phyloP scores from a whole-genome alignment of 2,888 invertebrate species.

The Cephus spinipes region DNA sequence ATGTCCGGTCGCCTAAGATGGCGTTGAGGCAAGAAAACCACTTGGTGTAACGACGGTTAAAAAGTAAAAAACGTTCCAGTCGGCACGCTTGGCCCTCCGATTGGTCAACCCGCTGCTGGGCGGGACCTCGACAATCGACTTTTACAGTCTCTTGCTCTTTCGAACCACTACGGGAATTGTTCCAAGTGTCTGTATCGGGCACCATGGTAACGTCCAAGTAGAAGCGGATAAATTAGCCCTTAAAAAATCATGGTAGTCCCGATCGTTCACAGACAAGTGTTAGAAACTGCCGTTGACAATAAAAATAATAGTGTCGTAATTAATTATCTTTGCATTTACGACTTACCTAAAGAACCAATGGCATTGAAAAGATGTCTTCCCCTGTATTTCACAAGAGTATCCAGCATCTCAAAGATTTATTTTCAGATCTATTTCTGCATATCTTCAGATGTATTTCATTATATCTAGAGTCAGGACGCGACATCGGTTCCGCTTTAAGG shows the following conservation, averaged over 20 bases:
- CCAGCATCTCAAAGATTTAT: not conserved
- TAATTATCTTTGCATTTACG: not conserved
- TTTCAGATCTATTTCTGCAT: not conserved
- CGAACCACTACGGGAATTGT: not conserved
- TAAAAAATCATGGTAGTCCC: not conserved
- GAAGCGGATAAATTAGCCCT: not conserved
- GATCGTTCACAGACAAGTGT: not conserved
- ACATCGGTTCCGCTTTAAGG: too few species aligned
- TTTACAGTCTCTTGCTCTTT: constrained; percentile 34
- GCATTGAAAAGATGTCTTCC: not conserved
- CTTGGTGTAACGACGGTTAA: constrained; percentile 52
- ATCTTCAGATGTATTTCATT: too few species aligned
- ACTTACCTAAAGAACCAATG: not conserved
- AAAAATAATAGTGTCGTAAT: not conserved
- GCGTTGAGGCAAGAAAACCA: constrained; percentile 60
- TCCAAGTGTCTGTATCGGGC: not conserved
- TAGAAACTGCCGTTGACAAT: not conserved
- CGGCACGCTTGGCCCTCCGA: constrained; percentile 41
- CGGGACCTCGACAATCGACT: constrained; percentile 57
- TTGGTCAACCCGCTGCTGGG: constrained; percentile 50
- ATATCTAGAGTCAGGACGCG: too few species aligned
- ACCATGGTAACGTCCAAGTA: not conserved
- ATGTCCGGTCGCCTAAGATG: constrained; percentile 58
- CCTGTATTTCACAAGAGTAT: not conserved
- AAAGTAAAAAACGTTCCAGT: constrained; percentile 34